These are phyloP conservation scores for Odiellus spinosus DNA, from an alignment of 2,888 invertebrate species.

Conservation along the genomic window DNA sequence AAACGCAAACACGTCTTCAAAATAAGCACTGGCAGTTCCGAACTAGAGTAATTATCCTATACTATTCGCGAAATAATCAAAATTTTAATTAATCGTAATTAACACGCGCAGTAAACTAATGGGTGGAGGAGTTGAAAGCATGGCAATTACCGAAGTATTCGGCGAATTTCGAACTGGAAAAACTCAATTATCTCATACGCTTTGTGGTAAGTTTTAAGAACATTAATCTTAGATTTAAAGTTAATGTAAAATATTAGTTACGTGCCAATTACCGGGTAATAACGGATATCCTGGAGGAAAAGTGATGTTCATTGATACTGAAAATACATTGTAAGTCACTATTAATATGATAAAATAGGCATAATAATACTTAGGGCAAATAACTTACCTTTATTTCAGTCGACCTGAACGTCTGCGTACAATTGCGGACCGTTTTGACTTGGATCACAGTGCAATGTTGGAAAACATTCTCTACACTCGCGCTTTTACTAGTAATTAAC, in stretches of 20 bases:
- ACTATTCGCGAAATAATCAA: background rate
- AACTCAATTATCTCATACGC: constrained; percentile 61
- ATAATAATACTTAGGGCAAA: too few relatives aligned
- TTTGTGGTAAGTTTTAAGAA: constrained; percentile 37
- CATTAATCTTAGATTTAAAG: too few relatives aligned
- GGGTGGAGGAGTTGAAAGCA: constrained; percentile 64
- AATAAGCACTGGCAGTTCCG: constrained; percentile 40
- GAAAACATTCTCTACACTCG: constrained; percentile 66
- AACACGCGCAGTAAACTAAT: constrained; percentile 44
- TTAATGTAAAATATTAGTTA: too few relatives aligned
- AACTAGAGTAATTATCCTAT: constrained; percentile 45
- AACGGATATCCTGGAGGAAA: constrained; percentile 57
- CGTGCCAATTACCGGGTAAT: constrained; percentile 52
- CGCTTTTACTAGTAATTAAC: constrained; percentile 49
- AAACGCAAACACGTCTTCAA: constrained; percentile 54
- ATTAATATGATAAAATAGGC: too few relatives aligned
- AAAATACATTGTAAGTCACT: constrained; percentile 56
- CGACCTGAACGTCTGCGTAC: constrained; percentile 50
- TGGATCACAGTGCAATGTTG: constrained; percentile 53
- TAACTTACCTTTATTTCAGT: too few relatives aligned
- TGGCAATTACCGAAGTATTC: constrained; percentile 68
- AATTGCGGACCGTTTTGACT: constrained; percentile 56
- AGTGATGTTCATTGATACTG: constrained; percentile 65
- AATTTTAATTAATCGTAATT: background rate
- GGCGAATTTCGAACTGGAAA: constrained; percentile 69